A percentile compares a stretch with the other conserved stretches of the same genome.
Evolutionary conservation across 2,888 invertebrate species (phyloP).

Genomic region (Phengaris alcon): DNA sequence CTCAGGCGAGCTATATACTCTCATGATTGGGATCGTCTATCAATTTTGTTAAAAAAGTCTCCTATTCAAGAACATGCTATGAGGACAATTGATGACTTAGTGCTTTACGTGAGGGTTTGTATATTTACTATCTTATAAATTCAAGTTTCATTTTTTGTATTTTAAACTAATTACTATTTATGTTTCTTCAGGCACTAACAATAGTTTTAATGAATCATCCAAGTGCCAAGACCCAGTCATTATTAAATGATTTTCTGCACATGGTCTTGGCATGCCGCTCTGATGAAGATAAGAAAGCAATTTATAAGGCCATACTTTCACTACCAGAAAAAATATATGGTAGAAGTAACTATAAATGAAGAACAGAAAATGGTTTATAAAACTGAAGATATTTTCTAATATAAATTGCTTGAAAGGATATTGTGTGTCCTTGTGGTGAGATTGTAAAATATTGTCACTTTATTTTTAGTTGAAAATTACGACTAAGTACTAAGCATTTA

Average conservation of each 20-base stretch:
- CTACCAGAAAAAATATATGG: conserved; percentile 52
- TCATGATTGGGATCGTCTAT: conserved; percentile 64
- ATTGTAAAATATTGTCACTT: too few relatives aligned
- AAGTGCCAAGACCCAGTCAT: conserved; percentile 51
- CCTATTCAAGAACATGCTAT: conserved; percentile 54
- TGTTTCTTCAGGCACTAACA: conserved; percentile 52
- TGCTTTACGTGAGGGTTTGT: conserved; percentile 58
- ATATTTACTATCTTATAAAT: background rate
- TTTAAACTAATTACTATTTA: background rate
- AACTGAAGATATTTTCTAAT: background rate
- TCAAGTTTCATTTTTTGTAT: background rate
- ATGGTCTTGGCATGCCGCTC: conserved; percentile 62
- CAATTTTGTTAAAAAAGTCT: conserved; percentile 57
- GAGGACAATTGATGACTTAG: conserved; percentile 36
- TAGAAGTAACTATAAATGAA: conserved; percentile 28
- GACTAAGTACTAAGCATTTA: too few relatives aligned
- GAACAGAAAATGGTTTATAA: background rate
- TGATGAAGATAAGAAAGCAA: conserved; percentile 59
- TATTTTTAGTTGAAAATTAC: too few relatives aligned
- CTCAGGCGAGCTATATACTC: conserved; percentile 57
- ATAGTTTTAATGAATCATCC: conserved; percentile 68
- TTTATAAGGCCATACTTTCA: conserved; percentile 56
- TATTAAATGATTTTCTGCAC: conserved; percentile 62
- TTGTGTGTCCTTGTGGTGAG: too few relatives aligned
- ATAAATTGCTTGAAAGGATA: background rate